phyloP scores from a whole-genome alignment of 1,140 invertebrate genomes.

The Drosophila mayri region DNA sequence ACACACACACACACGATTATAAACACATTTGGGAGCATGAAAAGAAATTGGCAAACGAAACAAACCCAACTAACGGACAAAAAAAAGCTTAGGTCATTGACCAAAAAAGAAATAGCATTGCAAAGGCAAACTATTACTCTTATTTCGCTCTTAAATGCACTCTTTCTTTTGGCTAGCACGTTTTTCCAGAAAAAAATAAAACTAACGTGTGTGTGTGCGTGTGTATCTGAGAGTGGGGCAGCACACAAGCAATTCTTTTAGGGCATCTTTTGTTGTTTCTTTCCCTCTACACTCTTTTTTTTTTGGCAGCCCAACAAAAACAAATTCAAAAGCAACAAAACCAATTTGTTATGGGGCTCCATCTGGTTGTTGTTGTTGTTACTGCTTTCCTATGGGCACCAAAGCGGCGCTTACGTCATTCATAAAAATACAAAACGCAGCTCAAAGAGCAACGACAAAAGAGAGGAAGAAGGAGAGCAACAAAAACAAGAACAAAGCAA shows the following conservation, averaged over 20 bases:
- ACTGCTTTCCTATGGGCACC: constrained; percentile 39
- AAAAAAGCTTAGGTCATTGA: constrained; percentile 78
- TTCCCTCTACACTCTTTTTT: constrained; percentile 19
- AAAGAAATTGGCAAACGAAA: constrained; percentile 21
- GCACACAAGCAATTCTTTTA: constrained; percentile 19
- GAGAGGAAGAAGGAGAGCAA: constrained; percentile 24
- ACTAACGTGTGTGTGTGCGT: constrained; percentile 8
- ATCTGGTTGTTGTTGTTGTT: constrained; percentile 54
- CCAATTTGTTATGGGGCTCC: constrained; percentile 9
- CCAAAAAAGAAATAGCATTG: constrained; percentile 74
- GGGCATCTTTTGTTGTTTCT: constrained; percentile 21
- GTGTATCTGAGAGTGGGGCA: constrained; percentile 14
- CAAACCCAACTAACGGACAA: constrained; percentile 65
- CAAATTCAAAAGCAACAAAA: constrained; percentile 28
- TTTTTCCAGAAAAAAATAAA: constrained; percentile 62
- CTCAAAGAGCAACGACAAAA: constrained; percentile 42
- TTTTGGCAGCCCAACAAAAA: constrained; percentile 15
- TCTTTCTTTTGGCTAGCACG: constrained; percentile 52
- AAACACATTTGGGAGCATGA: constrained; percentile 2
- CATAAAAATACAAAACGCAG: constrained; percentile 74
- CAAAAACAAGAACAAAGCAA: constrained; percentile 15
- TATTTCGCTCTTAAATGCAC: constrained; percentile 1
- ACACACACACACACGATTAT: background rate
- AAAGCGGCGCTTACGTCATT: constrained; percentile 75
- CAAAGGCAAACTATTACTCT: constrained; percentile 32